Conservation (phyloP, 2,888 invertebrate genomes). For the Stenchaetothrips biformis region DNA sequence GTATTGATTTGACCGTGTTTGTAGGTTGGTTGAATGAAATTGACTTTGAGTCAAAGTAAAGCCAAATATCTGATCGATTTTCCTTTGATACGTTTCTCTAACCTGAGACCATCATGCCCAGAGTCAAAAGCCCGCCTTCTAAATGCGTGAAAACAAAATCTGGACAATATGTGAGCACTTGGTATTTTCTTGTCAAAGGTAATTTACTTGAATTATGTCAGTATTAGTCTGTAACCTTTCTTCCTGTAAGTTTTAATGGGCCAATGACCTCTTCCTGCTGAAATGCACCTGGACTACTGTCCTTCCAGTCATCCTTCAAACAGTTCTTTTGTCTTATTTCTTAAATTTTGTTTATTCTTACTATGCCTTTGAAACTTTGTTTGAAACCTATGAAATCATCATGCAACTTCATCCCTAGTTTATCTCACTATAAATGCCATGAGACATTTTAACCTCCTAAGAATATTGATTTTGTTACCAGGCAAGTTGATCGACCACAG, state of each 20-base stretch:
- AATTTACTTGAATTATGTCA: slow-evolving; percentile 37
- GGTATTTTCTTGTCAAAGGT: slow-evolving; percentile 65
- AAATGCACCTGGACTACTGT: background rate
- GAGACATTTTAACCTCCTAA: background rate
- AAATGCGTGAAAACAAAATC: slow-evolving; percentile 49
- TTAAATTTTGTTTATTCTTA: background rate
- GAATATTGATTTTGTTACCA: slow-evolving; percentile 12
- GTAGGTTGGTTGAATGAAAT: too few relatives aligned
- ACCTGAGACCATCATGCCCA: slow-evolving; percentile 47
- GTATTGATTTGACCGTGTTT: too few relatives aligned
- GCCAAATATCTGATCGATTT: too few relatives aligned
- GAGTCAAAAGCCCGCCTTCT: slow-evolving; percentile 54
- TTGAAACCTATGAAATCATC: background rate
- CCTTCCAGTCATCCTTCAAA: background rate
- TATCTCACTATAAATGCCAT: background rate
- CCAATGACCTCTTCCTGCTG: background rate
- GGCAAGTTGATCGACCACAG: slow-evolving; percentile 32
- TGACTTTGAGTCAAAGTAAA: too few relatives aligned
- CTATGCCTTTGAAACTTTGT: background rate
- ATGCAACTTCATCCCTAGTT: background rate
- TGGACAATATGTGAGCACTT: slow-evolving; percentile 59
- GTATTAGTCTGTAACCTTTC: background rate
- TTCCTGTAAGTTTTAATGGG: slow-evolving; percentile 26
- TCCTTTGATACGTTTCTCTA: too few relatives aligned
- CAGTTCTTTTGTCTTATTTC: background rate